Percentiles rank a stretch among this genome's conserved stretches.
Evolutionary conservation across 2,797 vertebrate species (phyloP).

Genomic region (Onychomys leucogaster): DNA sequence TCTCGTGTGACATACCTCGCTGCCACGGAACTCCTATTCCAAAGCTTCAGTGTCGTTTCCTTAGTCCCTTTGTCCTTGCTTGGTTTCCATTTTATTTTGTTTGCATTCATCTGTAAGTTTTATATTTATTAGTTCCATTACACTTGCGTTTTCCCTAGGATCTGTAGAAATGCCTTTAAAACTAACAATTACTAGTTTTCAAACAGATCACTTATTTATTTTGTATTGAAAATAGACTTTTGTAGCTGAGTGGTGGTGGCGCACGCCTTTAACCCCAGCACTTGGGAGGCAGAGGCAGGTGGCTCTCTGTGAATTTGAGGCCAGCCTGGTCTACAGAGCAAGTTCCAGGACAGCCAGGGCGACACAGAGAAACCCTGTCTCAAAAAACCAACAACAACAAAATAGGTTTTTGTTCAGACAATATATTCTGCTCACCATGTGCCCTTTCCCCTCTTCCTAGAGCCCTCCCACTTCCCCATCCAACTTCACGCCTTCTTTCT

Average conservation of each 20-base stretch:
- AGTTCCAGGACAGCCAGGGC: neutral
- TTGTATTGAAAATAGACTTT: neutral
- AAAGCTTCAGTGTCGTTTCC: neutral
- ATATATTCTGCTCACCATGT: neutral
- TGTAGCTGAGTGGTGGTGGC: neutral
- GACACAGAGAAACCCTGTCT: neutral
- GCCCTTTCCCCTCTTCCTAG: neutral
- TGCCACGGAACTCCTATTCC: neutral
- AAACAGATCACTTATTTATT: conserved; percentile 28
- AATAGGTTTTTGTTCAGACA: neutral
- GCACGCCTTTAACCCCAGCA: neutral
- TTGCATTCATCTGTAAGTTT: neutral
- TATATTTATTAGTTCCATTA: neutral
- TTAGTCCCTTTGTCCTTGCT: neutral
- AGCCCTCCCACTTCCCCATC: neutral
- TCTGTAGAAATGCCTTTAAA: conserved; percentile 29
- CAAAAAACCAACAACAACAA: neutral
- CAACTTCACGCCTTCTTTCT: neutral
- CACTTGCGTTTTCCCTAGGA: conserved; percentile 29
- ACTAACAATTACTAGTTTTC: conserved; percentile 22
- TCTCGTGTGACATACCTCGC: neutral
- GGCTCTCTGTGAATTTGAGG: neutral
- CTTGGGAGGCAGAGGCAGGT: neutral
- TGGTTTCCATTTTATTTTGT: conserved; percentile 20
- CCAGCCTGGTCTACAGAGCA: neutral